Evolutionary conservation across 2,113 vertebrate genomes (phyloP), one percentile per base, ranked within the genome.

Genomic region (Vanacampus margaritifer): DNA sequence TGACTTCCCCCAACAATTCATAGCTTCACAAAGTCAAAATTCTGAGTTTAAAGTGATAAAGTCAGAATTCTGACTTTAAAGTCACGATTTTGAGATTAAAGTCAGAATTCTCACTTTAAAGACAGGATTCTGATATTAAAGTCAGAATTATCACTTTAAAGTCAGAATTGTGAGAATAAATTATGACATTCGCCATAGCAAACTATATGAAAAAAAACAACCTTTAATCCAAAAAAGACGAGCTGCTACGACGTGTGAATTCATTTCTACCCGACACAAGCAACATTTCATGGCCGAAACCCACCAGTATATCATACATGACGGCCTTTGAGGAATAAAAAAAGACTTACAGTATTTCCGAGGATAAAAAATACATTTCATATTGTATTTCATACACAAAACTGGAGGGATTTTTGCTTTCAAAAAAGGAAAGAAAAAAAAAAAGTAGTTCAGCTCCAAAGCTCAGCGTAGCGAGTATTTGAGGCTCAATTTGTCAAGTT

Each of bases 401-500:
- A 53, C n/a, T 72, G 36, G 36, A 61, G 58, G 35, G 36, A 41
- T 61, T 61, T 59, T 43, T 32, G 62, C 65, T 77, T 53, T 60
- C 0, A n/a, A 60, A 37, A 60, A 60, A 43, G 36, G 26, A n/a
- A n/a, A 43, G 39, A 72, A 69, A 28, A 74, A 75, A 73, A 12
- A 69, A 59, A 68, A 67, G 65, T 72, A 68, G 61, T 74, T 79
- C 67, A 78, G 69, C 83, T 75, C 58, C 56, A 75, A 78, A 73
- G 68, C 69, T 72, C 51, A 56, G 37, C 68, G 66, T 48, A 74
- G 41, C 46, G 63, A 74, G 68, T 68, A 74, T 75, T 73, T 71
- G 68, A 78, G 69, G 73, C 73, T 80, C 73, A 78, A 79, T 84
- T 81, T 82, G 74, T 88, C 82, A 83, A 78, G 76, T 77, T 83